Conservation (phyloP, 2,113 vertebrate species). For the Mus spicilegus region DNA sequence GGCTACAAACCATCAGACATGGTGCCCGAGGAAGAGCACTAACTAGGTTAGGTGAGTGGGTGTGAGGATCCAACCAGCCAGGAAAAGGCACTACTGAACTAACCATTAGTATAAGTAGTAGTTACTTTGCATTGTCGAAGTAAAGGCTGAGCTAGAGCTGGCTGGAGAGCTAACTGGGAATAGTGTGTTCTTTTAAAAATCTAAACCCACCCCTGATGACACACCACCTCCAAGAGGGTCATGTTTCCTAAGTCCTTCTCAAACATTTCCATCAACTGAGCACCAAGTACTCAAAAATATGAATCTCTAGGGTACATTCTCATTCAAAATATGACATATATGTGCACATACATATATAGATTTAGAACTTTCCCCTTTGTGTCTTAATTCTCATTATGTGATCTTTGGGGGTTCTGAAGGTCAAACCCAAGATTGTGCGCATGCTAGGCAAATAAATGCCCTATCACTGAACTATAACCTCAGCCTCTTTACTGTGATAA, state of each 20-base stretch:
- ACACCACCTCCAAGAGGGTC: neutral
- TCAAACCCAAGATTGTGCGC: neutral
- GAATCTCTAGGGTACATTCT: neutral
- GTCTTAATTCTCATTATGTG: neutral
- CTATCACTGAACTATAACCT: neutral
- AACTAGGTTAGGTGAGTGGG: neutral
- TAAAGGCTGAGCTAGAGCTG: too few species aligned
- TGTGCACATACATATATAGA: neutral
- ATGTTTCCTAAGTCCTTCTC: neutral
- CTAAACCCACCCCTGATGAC: neutral
- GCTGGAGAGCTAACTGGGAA: neutral
- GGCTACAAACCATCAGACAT: neutral
- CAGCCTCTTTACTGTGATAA: too few species aligned
- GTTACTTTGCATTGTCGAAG: too few species aligned
- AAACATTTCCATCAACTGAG: neutral
- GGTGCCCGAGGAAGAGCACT: neutral
- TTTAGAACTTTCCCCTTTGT: neutral
- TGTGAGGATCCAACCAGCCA: too few species aligned
- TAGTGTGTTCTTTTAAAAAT: neutral
- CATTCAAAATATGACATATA: neutral
- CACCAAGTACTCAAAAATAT: neutral
- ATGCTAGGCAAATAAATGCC: neutral
- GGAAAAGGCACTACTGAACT: too few species aligned
- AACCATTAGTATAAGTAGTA: too few species aligned
- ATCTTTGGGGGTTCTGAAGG: neutral